Evolutionary conservation across 2,888 invertebrate genomes (phyloP).

Genomic region (Sylvicola fuscatus): DNA sequence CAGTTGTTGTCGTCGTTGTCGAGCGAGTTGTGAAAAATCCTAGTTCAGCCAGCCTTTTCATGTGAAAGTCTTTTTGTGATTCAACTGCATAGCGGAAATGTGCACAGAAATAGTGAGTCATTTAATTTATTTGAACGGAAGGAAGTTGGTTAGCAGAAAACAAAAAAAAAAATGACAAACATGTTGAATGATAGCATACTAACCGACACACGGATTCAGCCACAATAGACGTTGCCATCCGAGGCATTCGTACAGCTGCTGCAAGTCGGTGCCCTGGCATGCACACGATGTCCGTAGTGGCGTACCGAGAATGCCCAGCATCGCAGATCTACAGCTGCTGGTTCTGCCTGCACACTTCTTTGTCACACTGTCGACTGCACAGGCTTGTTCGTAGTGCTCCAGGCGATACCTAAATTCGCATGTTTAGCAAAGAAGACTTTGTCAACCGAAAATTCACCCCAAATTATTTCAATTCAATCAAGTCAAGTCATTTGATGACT

Average conservation of each 20-base stretch:
- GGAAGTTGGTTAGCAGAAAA: neutral
- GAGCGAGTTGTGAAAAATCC: slow-evolving; percentile 28
- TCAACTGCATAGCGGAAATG: slow-evolving; percentile 42
- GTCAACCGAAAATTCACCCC: no score
- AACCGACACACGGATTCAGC: slow-evolving; percentile 87
- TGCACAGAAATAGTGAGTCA: slow-evolving; percentile 5
- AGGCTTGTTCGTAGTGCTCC: slow-evolving; percentile 78
- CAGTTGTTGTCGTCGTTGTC: slow-evolving; percentile 26
- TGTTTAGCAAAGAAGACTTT: no score
- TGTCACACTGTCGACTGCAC: slow-evolving; percentile 76
- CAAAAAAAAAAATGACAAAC: slow-evolving; percentile 1
- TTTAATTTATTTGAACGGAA: slow-evolving; percentile 1
- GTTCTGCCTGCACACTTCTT: slow-evolving; percentile 75
- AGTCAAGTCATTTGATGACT: no score
- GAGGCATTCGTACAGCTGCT: slow-evolving; percentile 68
- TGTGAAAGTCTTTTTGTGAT: slow-evolving; percentile 73
- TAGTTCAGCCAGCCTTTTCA: slow-evolving; percentile 31
- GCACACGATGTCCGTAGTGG: slow-evolving; percentile 71
- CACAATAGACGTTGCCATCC: slow-evolving; percentile 80
- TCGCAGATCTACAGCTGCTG: slow-evolving; percentile 64
- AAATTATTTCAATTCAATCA: no score
- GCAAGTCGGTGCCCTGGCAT: slow-evolving; percentile 69
- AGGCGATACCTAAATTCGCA: slow-evolving; percentile 46
- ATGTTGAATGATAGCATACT: slow-evolving; percentile 21
- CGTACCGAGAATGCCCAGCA: slow-evolving; percentile 77